phyloP scores from a whole-genome alignment of 2,888 invertebrate species.

The Atherix ibis region DNA sequence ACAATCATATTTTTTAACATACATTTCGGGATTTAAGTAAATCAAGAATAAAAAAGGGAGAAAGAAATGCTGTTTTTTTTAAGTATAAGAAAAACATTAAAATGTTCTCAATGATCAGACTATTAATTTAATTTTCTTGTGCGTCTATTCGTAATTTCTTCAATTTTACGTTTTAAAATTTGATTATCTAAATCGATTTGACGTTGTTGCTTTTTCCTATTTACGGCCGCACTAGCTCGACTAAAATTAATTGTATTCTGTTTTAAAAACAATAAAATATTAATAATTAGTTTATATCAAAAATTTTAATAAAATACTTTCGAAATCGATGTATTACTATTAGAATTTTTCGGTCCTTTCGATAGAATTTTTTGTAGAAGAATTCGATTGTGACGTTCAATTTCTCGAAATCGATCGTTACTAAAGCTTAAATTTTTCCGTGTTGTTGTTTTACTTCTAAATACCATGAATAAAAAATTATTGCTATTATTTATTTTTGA shows the following conservation, averaged over 20 bases:
- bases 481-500: too few species aligned
- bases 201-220: slow-evolving; percentile 37
- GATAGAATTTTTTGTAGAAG: slow-evolving; percentile 40
- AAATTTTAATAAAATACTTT: too few species aligned
- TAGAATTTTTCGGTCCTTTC: slow-evolving; percentile 21
- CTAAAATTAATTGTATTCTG: slow-evolving; percentile 13
- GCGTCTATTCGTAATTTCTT: slow-evolving; percentile 18
- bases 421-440: slow-evolving; percentile 31
- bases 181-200: slow-evolving; percentile 43
- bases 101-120: too few species aligned
- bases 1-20: too few species aligned
- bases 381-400: slow-evolving; percentile 44
- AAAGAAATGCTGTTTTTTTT: too few species aligned
- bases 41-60: too few species aligned
- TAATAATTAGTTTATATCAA: too few species aligned
- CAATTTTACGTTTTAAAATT: slow-evolving; percentile 31
- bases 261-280: neutral
- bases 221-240: slow-evolving; percentile 35
- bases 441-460: slow-evolving; percentile 7
- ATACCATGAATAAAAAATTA: too few species aligned
- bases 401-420: slow-evolving; percentile 42
- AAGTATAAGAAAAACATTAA: too few species aligned
- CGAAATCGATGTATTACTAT: too few species aligned
- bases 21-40: too few species aligned
- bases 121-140: neutral